phyloP scores from a whole-genome alignment of 1,140 invertebrate species.

The Trichonephila clavata region DNA sequence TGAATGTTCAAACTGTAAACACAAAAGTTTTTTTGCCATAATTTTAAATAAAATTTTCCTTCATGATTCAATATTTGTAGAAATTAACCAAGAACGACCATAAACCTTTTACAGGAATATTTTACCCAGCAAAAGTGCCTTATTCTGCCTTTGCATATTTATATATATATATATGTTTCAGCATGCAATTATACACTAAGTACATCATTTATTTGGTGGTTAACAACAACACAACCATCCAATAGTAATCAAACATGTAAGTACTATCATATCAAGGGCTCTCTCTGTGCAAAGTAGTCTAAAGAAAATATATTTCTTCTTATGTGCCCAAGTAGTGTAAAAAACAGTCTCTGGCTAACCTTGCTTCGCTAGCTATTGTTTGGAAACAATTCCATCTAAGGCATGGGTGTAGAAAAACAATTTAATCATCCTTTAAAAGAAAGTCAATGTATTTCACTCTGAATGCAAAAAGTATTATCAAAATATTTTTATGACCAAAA shows the following conservation, averaged over 20 bases:
- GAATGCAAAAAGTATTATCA: slow-evolving; percentile 22
- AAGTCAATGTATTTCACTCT: slow-evolving; percentile 16
- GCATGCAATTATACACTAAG: slow-evolving; percentile 72
- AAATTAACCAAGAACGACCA: not conserved
- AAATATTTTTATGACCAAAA: too few relatives aligned
- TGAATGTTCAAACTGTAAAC: too few relatives aligned
- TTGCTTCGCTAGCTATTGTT: slow-evolving; percentile 62
- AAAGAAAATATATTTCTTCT: slow-evolving; percentile 76
- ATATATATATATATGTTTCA: slow-evolving; percentile 34
- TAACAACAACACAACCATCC: slow-evolving; percentile 37
- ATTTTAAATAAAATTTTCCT: not conserved
- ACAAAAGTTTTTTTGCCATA: not conserved
- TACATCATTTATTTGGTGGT: slow-evolving; percentile 47
- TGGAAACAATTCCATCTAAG: slow-evolving; percentile 35
- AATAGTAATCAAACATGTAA: slow-evolving; percentile 64
- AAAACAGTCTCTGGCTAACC: slow-evolving; percentile 64
- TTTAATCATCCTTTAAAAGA: not conserved
- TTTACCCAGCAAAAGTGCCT: slow-evolving; percentile 31
- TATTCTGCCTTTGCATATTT: slow-evolving; percentile 22
- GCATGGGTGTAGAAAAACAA: slow-evolving; percentile 29
- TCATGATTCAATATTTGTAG: not conserved
- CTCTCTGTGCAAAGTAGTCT: slow-evolving; percentile 75
- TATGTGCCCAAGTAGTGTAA: slow-evolving; percentile 74
- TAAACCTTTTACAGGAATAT: not conserved
- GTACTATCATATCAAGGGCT: slow-evolving; percentile 64